Conservation (phyloP, 2,888 invertebrate species). For the Tenthredo notha region DNA sequence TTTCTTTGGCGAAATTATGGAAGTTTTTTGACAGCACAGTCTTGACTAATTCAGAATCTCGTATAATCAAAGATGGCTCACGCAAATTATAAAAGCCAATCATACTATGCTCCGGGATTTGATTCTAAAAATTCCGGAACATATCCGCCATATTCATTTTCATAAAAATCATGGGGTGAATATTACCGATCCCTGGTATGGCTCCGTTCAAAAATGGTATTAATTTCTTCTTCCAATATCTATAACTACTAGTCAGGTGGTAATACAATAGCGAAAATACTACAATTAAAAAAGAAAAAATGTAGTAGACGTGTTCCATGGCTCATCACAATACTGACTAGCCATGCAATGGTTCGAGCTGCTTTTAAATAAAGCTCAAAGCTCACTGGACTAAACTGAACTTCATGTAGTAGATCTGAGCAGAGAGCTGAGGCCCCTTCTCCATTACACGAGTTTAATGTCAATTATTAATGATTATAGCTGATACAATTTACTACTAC, state of each 20-base stretch:
- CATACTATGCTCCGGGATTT: conserved; percentile 28
- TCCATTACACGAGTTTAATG: not conserved
- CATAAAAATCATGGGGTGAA: conserved; percentile 16
- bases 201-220: conserved; percentile 18
- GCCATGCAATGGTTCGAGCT: not conserved
- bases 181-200: not conserved
- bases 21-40: conserved; percentile 66
- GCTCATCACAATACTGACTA: conserved; percentile 3
- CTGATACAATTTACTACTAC: not conserved
- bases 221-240: conserved; percentile 29
- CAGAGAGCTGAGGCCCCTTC: not conserved
- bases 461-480: not conserved
- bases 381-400: not conserved
- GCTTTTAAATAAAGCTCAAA: not conserved
- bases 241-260: conserved; percentile 3
- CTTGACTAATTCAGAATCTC: conserved; percentile 69
- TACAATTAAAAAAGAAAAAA: not conserved
- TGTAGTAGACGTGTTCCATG: not conserved
- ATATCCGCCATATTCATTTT: conserved; percentile 1
- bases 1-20: conserved; percentile 66
- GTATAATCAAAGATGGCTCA: conserved; percentile 62
- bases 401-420: not conserved
- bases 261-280: conserved; percentile 9
- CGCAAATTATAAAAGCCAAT: conserved; percentile 56
- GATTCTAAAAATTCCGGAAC: conserved; percentile 13